phyloP scores from a whole-genome alignment of 2,888 invertebrate species.

The Piscicola geometra region DNA sequence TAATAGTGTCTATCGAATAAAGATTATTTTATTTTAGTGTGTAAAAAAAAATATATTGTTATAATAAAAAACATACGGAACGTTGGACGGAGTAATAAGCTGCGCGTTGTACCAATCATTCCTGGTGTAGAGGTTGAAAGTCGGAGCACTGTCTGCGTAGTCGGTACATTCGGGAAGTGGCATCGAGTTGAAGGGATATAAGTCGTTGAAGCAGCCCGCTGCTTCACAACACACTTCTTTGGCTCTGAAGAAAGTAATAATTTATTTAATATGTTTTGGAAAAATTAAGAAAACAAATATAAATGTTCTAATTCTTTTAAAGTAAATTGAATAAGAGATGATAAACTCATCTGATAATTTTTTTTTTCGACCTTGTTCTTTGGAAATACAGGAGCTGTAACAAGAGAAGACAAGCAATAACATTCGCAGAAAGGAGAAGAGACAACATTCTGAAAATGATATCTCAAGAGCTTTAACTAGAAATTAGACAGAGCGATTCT shows the following conservation, averaged over 20 bases:
- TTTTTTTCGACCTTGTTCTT: neutral
- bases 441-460: constrained; percentile 1
- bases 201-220: constrained; percentile 15
- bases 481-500: too few species aligned
- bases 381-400: neutral
- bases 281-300: too few species aligned
- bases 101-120: neutral
- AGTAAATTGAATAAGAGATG: too few species aligned
- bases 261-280: too few species aligned
- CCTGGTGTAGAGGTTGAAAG: constrained; percentile 17
- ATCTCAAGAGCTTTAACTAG: too few species aligned
- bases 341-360: too few species aligned
- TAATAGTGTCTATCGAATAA: too few species aligned
- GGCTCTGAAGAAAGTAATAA: constrained; percentile 7
- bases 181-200: constrained; percentile 16
- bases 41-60: neutral
- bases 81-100: neutral
- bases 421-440: neutral
- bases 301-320: too few species aligned
- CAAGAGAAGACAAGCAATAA: neutral
- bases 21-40: too few species aligned
- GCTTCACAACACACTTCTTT: constrained; percentile 16
- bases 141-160: neutral
- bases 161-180: constrained; percentile 25
- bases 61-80: constrained; percentile 5